Evolutionary conservation across 2,888 invertebrate species (phyloP), one percentile per base, ranked within the genome.

Genomic region (Ditula angustiorana): DNA sequence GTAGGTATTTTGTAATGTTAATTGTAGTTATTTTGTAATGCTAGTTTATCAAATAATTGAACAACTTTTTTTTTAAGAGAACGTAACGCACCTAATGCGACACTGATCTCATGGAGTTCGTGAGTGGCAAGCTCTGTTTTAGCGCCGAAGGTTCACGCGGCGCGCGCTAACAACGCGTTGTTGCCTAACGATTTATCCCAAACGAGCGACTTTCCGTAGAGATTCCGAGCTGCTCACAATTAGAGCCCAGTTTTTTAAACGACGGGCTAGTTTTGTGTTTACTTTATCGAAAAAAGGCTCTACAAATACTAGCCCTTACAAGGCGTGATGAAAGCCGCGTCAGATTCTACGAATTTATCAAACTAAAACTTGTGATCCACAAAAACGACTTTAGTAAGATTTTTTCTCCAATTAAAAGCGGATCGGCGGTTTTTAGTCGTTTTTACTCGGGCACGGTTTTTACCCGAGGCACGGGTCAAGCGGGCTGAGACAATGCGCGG

Each of bases 391-490:
- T 67, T 71, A 71, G 71, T 72, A 73, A 70, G 68, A 85, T 81
- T 90, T 90, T 90, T 90, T 90, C 75, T 75, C 80, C 84, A 86
- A 88, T 88, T 89, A 87, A 87, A 81, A 81, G 76, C 77, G 82
- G 76, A 68, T 75, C 77, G 76, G 78, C 78, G 75, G 78, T 73
- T 81, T 84, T 83, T 82, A 78, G 82, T 78, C 77, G 83, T 84
- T 88, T 87, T 88, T 83, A 76, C 74, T 71, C 74, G 69, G 74
- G 72, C 69, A 73, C 72, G 75, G 81, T 89, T 90, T 88, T 89
- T 88, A 78, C 81, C 73, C 79, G 80, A 90, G 92, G 90, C 92
- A 92, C 92, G 92, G 92, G 92, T 92, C 92, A 92, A 85, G 79
- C 85, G 79, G 74, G 81, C 82, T 88, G 91, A 92, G 91, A 92